Percentiles rank a stretch among this genome's conserved stretches.
Conservation (phyloP, 1,140 invertebrate genomes). For the Lepidostoma basale region DNA sequence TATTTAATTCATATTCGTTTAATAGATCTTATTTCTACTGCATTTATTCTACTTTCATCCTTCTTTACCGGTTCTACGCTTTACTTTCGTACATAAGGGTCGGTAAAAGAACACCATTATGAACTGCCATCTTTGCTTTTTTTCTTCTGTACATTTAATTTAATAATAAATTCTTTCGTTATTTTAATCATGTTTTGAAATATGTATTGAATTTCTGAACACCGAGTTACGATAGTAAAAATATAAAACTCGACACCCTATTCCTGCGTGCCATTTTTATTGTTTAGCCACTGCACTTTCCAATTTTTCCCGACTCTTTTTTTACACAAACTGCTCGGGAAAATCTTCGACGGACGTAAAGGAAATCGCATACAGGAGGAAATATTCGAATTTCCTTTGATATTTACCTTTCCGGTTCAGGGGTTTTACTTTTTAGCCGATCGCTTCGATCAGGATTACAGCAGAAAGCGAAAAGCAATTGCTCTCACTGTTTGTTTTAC, state of each 20-base stretch:
- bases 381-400: conserved; percentile 37
- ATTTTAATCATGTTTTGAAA: no score
- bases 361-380: conserved; percentile 16
- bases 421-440: conserved; percentile 37
- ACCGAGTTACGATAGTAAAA: no score
- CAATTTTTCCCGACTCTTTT: conserved; percentile 20
- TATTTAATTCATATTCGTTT: no score
- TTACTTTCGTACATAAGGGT: no score
- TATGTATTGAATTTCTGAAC: no score
- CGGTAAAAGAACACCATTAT: no score
- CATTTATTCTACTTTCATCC: no score
- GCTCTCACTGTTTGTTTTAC: conserved; percentile 8
- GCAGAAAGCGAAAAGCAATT: neutral
- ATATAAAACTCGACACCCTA: conserved; percentile 19
- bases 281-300: conserved; percentile 15
- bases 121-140: no score
- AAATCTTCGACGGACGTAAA: conserved; percentile 22
- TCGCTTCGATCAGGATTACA: conserved; percentile 35
- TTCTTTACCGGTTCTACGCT: no score
- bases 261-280: conserved; percentile 25
- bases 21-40: no score
- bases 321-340: conserved; percentile 1
- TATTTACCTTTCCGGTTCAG: conserved; percentile 40
- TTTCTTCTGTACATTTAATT: no score
- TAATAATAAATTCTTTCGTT: no score